Percentiles rank a stretch among this genome's conserved stretches.
phyloP scores from a whole-genome alignment of 1,140 invertebrate species.

The Aphelenchoides fujianensis region DNA sequence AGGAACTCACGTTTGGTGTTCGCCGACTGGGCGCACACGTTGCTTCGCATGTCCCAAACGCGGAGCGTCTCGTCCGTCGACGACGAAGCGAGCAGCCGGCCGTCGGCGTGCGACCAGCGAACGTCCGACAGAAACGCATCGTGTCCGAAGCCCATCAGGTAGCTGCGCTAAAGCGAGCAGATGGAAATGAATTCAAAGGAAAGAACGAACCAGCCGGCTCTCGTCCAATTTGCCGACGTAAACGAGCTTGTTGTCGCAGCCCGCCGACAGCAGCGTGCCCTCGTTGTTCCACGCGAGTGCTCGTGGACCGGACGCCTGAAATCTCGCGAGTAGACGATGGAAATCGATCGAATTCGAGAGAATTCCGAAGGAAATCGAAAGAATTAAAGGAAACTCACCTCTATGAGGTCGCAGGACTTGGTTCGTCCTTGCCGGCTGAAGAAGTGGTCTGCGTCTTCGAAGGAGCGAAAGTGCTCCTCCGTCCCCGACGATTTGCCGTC shows the following conservation, averaged over 20 bases:
- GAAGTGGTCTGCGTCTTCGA: not conserved
- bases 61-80: slow-evolving; percentile 44
- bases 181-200: not conserved
- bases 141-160: slow-evolving; percentile 33
- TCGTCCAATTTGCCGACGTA: slow-evolving; percentile 38
- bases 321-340: too few species aligned
- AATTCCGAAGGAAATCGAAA: not conserved
- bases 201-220: slow-evolving; percentile 33
- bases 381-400: not conserved
- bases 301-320: not conserved
- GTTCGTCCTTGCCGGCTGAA: not conserved
- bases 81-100: slow-evolving; percentile 44
- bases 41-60: slow-evolving; percentile 38
- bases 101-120: slow-evolving; percentile 29
- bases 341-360: too few species aligned
- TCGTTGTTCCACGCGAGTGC: slow-evolving; percentile 26
- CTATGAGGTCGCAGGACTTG: not conserved
- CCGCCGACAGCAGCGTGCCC: slow-evolving; percentile 31
- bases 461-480: not conserved
- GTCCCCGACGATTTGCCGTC: not conserved
- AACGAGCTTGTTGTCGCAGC: slow-evolving; percentile 35
- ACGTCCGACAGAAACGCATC: slow-evolving; percentile 40
- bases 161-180: not conserved
- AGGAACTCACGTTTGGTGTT: slow-evolving; percentile 22
- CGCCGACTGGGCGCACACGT: slow-evolving; percentile 28